Conservation (phyloP, 1,140 invertebrate genomes). For the Sitobion miscanthi region DNA sequence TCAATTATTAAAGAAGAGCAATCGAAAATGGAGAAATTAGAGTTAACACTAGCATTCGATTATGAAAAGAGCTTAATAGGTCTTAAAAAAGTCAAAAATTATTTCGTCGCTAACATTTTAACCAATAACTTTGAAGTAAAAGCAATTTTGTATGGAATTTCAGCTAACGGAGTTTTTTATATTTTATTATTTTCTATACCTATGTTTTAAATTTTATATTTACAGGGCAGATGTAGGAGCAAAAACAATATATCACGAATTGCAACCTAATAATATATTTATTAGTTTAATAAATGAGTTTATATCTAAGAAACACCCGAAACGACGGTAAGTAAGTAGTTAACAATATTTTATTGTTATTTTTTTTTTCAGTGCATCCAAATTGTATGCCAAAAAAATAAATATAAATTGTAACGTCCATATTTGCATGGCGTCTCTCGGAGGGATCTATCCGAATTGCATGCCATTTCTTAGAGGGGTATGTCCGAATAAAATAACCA, state of each 20-base stretch:
- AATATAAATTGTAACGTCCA: no score
- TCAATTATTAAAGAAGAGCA: conserved; percentile 66
- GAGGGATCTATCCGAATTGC: no score
- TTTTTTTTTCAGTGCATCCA: background rate
- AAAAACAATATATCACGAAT: conserved; percentile 15
- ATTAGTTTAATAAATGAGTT: background rate
- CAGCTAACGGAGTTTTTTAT: background rate
- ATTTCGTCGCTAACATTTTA: conserved; percentile 70
- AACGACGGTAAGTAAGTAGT: conserved; percentile 10
- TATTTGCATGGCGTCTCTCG: no score
- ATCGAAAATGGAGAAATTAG: conserved; percentile 69
- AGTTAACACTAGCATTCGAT: conserved; percentile 69
- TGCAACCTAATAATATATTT: background rate
- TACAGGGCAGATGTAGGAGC: background rate
- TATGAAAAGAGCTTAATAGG: conserved; percentile 73
- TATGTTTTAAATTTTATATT: background rate
- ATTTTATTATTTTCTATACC: background rate
- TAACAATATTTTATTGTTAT: background rate
- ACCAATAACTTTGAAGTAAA: background rate
- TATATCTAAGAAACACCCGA: conserved; percentile 28
- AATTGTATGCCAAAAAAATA: no score
- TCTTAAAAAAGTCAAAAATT: conserved; percentile 74
- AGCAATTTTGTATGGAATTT: background rate
- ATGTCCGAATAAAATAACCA: no score
- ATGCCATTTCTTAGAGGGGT: no score